Evolutionary conservation across 2,888 invertebrate genomes (phyloP), one percentile per base, ranked within the genome.

Genomic region (Fabriciana adippe): DNA sequence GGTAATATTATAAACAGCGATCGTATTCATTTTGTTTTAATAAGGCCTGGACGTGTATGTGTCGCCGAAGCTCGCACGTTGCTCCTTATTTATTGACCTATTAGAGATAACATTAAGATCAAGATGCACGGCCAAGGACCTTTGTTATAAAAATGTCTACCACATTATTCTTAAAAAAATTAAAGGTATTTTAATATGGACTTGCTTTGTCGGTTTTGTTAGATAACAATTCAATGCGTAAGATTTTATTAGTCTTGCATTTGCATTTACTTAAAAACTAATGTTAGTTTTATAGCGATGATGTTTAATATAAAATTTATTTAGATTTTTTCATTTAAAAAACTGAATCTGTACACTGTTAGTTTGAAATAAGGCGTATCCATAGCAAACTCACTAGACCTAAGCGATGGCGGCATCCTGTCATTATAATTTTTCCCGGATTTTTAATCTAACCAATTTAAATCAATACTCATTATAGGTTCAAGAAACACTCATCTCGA

Each of bases 81-180:
- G 88, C 83, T 84, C 80, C 81, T 92, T 91, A 92, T 92, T 92
- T 92, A 92, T 92, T 92, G 91, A 88, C 91, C 92, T 92, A 92
- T 92, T 92, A 92, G 91, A 92, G 92, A 92, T 92, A 92, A 92
- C 91, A 92, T 91, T 90, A 88, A 91, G 92, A 92, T 92, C 92
- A 86, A 90, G 91, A 92, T 90, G 91, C 91, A 92, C 91, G 92
- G 92, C 90, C 90, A 91, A 92, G 90, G 92, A 92, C 91, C 90
- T 92, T 92, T 92, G 92, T 92, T 92, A 91, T 91, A 92, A 92
- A 92, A 92, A 91, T 91, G 89, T 90, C 89, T 87, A 88, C 89
- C 89, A 90, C 92, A 92, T 92, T 92, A 92, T 92, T 91, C 87
- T 86, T 87, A 82, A 90, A 90, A 64, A 91, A 92, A 87, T 86